These are phyloP conservation scores for Cynoglossus semilaevis DNA, from an alignment of 2,113 vertebrate species.

Conservation along the genomic window DNA sequence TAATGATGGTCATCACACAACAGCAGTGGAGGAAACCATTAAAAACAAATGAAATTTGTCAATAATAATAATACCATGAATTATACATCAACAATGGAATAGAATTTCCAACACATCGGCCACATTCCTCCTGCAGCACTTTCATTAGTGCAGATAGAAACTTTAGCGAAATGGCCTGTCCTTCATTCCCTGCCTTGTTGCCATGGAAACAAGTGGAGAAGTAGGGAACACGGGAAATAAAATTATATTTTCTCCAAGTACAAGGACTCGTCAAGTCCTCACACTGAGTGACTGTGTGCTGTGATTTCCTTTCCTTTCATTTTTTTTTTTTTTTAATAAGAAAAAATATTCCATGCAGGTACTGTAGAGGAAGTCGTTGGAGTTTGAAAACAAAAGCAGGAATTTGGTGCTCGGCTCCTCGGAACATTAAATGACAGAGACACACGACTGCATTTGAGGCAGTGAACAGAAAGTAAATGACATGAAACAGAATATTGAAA, in stretches of 20 bases:
- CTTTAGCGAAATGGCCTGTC: constrained; percentile 62
- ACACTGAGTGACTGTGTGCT: constrained; percentile 28
- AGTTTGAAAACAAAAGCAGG: constrained; percentile 4
- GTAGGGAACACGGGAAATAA: constrained; percentile 53
- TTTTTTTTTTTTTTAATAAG: neutral
- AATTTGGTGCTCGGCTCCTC: too few relatives aligned
- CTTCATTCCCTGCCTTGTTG: constrained; percentile 68
- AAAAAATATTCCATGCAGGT: neutral
- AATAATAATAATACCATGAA: neutral
- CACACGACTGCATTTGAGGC: too few relatives aligned
- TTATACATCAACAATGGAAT: neutral
- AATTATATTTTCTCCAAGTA: constrained; percentile 55
- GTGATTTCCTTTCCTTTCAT: neutral
- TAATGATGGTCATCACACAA: neutral
- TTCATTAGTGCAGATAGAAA: constrained; percentile 62
- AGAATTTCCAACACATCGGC: constrained; percentile 6
- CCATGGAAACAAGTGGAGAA: constrained; percentile 76
- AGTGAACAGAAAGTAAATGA: too few relatives aligned
- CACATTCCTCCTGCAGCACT: constrained; percentile 51
- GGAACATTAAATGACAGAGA: too few relatives aligned
- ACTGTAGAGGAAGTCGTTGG: neutral
- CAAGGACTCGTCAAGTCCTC: constrained; percentile 39
- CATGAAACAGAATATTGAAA: too few relatives aligned
- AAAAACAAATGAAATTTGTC: too few relatives aligned
- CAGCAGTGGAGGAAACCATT: too few relatives aligned